Base-by-base conservation (phyloP, 2,113 vertebrate genomes). In the Bubo blakistoni region DNA sequence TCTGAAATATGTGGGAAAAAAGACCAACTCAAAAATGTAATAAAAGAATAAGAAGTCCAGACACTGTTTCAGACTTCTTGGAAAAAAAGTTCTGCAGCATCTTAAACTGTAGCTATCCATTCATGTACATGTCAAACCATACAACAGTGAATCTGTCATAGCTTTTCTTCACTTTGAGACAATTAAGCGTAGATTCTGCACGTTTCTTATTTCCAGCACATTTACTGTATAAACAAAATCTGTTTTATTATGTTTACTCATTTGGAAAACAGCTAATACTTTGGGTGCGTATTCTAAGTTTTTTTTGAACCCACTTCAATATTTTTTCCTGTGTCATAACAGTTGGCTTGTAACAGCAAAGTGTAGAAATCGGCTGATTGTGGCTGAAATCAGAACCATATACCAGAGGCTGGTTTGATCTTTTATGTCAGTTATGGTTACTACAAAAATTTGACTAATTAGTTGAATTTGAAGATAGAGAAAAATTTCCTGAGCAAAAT, bases 261-360 rank as follows among this genome's bases (percentile, higher is more conserved):
- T 91, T 96, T 87, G 70, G 81, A 81, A 92, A 96, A 63, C 17
- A 58, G 78, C 70, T 89, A 81, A 38, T 87, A 55, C 40, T 91
- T 81, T 87, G 94, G 80, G 93, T 95, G 91, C 11, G 1, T 57
- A 59, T 85, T 92, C 81, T 72, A 79, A 86, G 91, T 57, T n/a
- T 90, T 65, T 32, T 84, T 83, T 91, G 29, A 94, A 90, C 87
- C 72, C 65, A 4, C 58, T 92, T 95, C 87, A 91, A 0, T 91
- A 22, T 89, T 92, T 96, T 87, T 96, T 91, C 62, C 73, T 91
- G 49, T 92, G 84, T 96, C 81, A 72, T 72, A 96, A 82, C 14
- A 87, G 57, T 69, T 96, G 96, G 87, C 81, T 92, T 72, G 78
- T 74, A 65, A 44, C 21, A 71, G 83, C 26, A 21, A 85, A 95